A percentile compares a stretch with the other conserved stretches of the same genome.
phyloP scores from a whole-genome alignment of 2,113 vertebrate genomes.

The Laticauda laticaudata region DNA sequence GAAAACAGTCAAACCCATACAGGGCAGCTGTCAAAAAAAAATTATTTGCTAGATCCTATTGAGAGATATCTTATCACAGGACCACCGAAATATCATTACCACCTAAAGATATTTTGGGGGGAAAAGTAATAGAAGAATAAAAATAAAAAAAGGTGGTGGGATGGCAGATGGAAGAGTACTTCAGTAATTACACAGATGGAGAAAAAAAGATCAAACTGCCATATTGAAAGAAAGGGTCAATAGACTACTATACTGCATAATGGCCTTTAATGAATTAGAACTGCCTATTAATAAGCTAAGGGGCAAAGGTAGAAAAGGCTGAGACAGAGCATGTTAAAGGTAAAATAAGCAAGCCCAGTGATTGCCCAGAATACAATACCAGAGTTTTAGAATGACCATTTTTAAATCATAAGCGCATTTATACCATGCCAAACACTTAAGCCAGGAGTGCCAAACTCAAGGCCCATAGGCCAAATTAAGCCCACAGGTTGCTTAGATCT shows the following conservation, averaged over 20 bases:
- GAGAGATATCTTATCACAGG: background rate
- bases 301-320: background rate
- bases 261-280: background rate
- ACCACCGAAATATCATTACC: background rate
- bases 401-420: background rate
- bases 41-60: background rate
- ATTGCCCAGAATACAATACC: background rate
- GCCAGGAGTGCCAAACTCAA: too few species aligned
- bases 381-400: background rate
- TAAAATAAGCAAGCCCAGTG: background rate
- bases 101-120: background rate
- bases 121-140: background rate
- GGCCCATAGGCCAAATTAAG: too few species aligned
- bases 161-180: background rate
- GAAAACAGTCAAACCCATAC: background rate
- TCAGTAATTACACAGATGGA: background rate
- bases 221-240: background rate
- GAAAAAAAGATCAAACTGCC: background rate
- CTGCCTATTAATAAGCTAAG: background rate
- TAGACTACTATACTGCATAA: background rate
- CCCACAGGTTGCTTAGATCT: too few species aligned
- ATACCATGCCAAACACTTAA: background rate
- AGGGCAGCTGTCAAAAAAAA: background rate
- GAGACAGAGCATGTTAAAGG: background rate
- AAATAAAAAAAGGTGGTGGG: background rate